Base-by-base conservation (phyloP, 1,140 invertebrate genomes). In the Ips nitidus region DNA sequence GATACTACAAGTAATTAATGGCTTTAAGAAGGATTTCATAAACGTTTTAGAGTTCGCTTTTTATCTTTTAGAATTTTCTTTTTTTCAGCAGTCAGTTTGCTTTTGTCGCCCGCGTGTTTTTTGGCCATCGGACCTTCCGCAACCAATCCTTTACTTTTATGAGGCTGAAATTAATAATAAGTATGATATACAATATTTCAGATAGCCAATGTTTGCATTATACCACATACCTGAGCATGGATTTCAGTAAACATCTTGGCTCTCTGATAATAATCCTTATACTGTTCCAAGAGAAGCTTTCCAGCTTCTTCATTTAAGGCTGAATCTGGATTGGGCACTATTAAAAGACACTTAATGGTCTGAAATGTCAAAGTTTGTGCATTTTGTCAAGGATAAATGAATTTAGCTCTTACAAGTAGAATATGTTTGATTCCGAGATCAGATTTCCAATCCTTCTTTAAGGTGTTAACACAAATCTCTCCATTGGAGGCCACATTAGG, bases 401-500 rank as follows among this genome's bases (percentile, higher is more conserved):
- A n/a, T 39, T 40, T 40, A 41, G 40, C 7, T 38, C 82, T 84
- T 82, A 94, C 93, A 79, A 97, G 82, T 80, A 98, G 85, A 82
- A 98, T 94, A 82, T 98, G 95, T 87, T 95, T 95, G 65, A 98
- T 93, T 81, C 96, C 96, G 76, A 97, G 87, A 85, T 97, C 94
- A 69, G 94, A 88, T 81, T 95, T 95, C 96, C 96, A 98, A 84
- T 98, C 94, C 84, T 94, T 97, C 83, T 97, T 97, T 61, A 98
- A 84, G 62, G 96, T 98, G 83, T 98, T 97, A 0, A 98, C 97
- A 84, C 96, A 98, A 80, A 98, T 98, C 83, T 98, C 95, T 47
- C 96, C 96, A 84, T 92, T 94, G 75, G 87, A 87, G 6, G 95
- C 91, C 74, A 98, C 95, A 86, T 98, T 98, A 41, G 96, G 96